Conservation (phyloP, 2,113 vertebrate species). For the Drymodes brunneopygia region DNA sequence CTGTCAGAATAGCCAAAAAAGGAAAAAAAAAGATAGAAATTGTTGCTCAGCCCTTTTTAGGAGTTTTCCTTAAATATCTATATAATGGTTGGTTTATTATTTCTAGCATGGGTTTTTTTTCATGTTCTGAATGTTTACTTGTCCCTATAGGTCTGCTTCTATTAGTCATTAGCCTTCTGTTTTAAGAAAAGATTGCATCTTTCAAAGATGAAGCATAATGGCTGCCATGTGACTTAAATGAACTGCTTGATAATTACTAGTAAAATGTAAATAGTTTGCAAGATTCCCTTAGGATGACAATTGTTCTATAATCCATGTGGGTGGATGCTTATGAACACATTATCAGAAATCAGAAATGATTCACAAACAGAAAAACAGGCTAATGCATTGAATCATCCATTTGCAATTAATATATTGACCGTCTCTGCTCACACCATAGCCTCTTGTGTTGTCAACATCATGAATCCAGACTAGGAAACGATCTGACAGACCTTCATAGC, state of each 20-base stretch:
- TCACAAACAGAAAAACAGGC: background rate
- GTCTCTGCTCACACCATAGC: background rate
- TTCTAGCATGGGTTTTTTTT: background rate
- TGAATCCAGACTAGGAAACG: background rate
- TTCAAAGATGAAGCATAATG: background rate
- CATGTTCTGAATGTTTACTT: background rate
- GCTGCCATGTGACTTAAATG: background rate
- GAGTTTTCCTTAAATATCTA: background rate
- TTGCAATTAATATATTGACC: background rate
- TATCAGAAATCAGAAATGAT: conserved; percentile 2
- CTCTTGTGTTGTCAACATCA: background rate
- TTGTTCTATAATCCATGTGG: background rate
- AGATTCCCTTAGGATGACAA: background rate
- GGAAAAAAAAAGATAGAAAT: background rate
- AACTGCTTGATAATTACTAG: background rate
- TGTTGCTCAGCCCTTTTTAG: background rate
- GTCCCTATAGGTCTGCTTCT: background rate
- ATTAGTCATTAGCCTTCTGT: background rate
- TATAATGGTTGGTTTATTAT: background rate
- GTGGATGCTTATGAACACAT: background rate
- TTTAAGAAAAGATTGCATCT: background rate
- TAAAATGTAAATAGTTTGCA: background rate
- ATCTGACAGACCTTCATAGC: background rate
- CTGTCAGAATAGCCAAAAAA: background rate
- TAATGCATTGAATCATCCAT: background rate